A percentile compares a stretch with the other conserved stretches of the same genome.
These are phyloP conservation scores for Drosophila tsacasi DNA, from an alignment of 1,140 invertebrate genomes.

Conservation along the genomic window DNA sequence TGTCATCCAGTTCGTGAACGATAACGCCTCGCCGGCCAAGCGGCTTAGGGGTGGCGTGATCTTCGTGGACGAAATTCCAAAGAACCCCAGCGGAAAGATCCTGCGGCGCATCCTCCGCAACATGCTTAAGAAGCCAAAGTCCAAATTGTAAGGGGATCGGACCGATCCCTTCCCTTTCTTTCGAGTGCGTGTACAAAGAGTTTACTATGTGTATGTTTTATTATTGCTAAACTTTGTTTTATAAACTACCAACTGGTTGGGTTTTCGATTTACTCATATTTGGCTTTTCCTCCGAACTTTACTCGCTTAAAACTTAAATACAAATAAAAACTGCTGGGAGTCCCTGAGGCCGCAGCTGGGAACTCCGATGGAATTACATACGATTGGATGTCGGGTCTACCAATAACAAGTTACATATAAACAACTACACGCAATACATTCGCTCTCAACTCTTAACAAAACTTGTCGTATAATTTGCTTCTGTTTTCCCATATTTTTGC, in stretches of 20 bases:
- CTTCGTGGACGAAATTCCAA: no score
- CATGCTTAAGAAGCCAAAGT: constrained; percentile 78
- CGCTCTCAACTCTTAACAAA: constrained; percentile 68
- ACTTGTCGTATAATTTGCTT: constrained; percentile 63
- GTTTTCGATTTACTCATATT: constrained; percentile 62
- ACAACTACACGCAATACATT: constrained; percentile 53
- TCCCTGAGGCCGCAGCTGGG: constrained; percentile 24
- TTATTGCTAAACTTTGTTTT: constrained; percentile 78
- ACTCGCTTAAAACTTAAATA: constrained; percentile 76
- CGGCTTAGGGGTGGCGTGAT: no score
- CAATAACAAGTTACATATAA: constrained; percentile 75
- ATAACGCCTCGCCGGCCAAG: no score
- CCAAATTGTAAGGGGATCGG: constrained; percentile 78
- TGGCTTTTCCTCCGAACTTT: constrained; percentile 68
- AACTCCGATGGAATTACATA: constrained; percentile 39
- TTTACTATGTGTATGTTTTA: constrained; percentile 70
- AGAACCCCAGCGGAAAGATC: no score
- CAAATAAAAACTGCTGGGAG: constrained; percentile 72
- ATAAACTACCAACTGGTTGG: constrained; percentile 79
- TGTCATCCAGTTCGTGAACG: no score
- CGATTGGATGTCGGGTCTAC: constrained; percentile 60
- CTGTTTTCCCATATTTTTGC: constrained; percentile 53
- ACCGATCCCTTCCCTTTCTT: background rate
- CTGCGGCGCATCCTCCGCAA: constrained; percentile 86
- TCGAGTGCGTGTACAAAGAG: constrained; percentile 57